Evolutionary conservation across 2,888 invertebrate genomes (phyloP), one percentile per base, ranked within the genome.

Genomic region (Caenorhabditis sulstoni): DNA sequence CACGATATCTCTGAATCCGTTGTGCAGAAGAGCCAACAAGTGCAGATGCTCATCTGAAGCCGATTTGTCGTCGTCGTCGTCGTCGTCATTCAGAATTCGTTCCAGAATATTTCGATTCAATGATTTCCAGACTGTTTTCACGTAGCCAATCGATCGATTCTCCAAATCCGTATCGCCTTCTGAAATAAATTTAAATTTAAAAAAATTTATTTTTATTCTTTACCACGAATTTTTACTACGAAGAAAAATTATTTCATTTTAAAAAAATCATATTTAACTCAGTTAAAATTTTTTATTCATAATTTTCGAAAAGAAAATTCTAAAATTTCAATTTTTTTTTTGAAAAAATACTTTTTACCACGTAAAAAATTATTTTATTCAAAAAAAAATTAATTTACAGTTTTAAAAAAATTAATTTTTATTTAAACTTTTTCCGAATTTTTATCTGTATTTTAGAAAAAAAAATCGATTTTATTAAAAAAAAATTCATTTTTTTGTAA

Each of bases 151-250:
- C 7, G 75, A 61, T 22, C 67, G 62, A 9, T 67, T 57, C 29
- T 76, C 75, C 18, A 76, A 37, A 18, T 67, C 67, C 8, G 75
- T 67, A 3, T 68, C 76, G 18, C 20, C 45, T 58, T 77, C 76
- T 73, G 49, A 12, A 65, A 73, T 37, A 29, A 52, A 29, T 52
- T 52, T 52, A 22, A 22, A 22, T 16, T 47, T 47, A 29, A 29
- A 29, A 5, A 29, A 29, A 29, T 29, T n/a, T n/a, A n/a, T n/a
- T n/a, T n/a, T n/a, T n/a, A n/a, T n/a, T n/a, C n/a, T n/a, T n/a
- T n/a, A n/a, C n/a, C n/a, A n/a, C n/a, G n/a, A n/a, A n/a, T n/a
- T n/a, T n/a, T n/a, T n/a, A n/a, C n/a, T n/a, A n/a, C n/a, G n/a
- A n/a, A n/a, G n/a, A n/a, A n/a, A n/a, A n/a, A n/a, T n/a, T n/a